phyloP scores from a whole-genome alignment of 2,797 vertebrate species.

The Stomatorhinus walkeri region DNA sequence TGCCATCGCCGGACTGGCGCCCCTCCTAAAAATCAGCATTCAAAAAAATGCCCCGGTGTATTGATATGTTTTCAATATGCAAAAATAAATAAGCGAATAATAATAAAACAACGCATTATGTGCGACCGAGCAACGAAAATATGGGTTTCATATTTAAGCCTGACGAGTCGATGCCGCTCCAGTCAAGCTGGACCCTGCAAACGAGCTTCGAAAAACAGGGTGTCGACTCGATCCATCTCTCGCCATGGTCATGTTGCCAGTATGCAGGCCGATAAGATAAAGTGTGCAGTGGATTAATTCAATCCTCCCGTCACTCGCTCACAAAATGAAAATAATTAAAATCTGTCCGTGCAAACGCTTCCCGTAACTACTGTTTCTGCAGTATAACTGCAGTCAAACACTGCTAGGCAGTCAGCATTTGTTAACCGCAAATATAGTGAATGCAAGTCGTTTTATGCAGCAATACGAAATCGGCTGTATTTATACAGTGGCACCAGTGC shows the following conservation, averaged over 20 bases:
- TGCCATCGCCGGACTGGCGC: not conserved
- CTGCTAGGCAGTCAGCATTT: not conserved
- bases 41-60: not conserved
- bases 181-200: not conserved
- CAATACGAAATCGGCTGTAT: not conserved
- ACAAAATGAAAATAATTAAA: not conserved
- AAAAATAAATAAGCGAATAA: not conserved
- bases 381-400: not conserved
- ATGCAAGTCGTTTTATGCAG: not conserved
- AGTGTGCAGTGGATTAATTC: not conserved
- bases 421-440: not conserved
- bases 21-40: conserved; percentile 13
- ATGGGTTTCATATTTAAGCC: not conserved
- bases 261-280: not conserved
- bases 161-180: not conserved
- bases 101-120: not conserved
- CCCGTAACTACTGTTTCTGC: not conserved
- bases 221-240: not conserved
- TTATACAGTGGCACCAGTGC: not conserved
- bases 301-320: not conserved
- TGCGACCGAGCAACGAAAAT: not conserved
- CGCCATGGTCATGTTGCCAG: not conserved
- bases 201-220: not conserved
- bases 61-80: not conserved
- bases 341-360: not conserved